These are phyloP conservation scores for Mechanitis mazaeus DNA, from an alignment of 2,888 invertebrate genomes.

Conservation along the genomic window DNA sequence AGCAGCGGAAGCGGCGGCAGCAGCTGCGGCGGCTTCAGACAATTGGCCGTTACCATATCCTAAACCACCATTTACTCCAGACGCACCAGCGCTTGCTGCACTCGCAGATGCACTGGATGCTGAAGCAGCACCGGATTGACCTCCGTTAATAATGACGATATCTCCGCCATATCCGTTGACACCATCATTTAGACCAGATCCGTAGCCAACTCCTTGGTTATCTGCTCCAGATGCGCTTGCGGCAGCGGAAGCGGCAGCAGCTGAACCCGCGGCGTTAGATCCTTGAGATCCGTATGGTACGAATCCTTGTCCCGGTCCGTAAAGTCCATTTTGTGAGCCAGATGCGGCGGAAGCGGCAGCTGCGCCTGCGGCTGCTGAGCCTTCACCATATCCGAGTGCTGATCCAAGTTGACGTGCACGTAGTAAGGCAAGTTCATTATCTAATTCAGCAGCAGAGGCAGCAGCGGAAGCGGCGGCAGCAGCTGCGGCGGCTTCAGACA, in stretches of 20 bases:
- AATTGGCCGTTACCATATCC: slow-evolving; percentile 6
- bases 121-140: background rate
- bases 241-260: background rate
- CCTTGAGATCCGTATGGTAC: slow-evolving; percentile 2
- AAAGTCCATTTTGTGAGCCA: slow-evolving; percentile 14
- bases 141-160: slow-evolving; percentile 1
- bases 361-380: background rate
- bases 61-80: background rate
- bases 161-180: slow-evolving; percentile 1
- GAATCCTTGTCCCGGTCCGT: slow-evolving; percentile 1
- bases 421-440: slow-evolving; percentile 9
- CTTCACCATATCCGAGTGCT: background rate
- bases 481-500: slow-evolving; percentile 21
- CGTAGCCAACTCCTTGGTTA: background rate
- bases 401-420: slow-evolving; percentile 9
- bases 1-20: background rate
- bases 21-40: background rate
- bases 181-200: background rate
- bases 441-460: slow-evolving; percentile 4
- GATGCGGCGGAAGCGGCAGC: too few species aligned
- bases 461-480: background rate
- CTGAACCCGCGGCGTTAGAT: background rate
- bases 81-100: background rate
- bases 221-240: background rate
- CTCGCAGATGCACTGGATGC: background rate